A percentile compares a stretch with the other conserved stretches of the same genome.
Conservation (phyloP, 92 coral and sea anemone genomes). For the Zoanthus solanderi region DNA sequence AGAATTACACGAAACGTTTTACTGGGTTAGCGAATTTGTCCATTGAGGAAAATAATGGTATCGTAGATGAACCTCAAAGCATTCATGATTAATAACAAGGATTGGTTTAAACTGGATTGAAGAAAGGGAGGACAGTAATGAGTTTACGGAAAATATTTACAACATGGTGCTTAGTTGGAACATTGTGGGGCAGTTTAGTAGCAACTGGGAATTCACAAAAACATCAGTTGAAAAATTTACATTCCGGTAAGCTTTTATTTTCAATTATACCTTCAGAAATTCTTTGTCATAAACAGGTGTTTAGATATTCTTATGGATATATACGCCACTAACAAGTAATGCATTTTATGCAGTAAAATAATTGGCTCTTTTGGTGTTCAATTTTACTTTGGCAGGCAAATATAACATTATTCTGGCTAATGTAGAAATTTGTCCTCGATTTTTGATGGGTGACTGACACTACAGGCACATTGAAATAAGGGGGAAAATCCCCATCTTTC, state of each 20-base stretch:
- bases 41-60: not conserved
- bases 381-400: no score
- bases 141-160: not conserved
- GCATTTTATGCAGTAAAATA: no score
- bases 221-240: not conserved
- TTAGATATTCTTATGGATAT: no score
- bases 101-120: not conserved
- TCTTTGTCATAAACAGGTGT: no score
- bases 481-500: no score
- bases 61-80: not conserved
- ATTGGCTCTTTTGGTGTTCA: no score
- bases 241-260: not conserved
- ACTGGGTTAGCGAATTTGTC: not conserved
- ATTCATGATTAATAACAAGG: not conserved
- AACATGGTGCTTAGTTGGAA: not conserved
- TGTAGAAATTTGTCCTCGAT: no score
- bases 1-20: not conserved
- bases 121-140: not conserved
- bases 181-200: not conserved
- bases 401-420: no score
- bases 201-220: not conserved
- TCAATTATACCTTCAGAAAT: not conserved
- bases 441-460: no score
- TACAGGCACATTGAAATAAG: no score
- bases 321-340: not conserved